Base-by-base conservation (phyloP, 2,797 vertebrate genomes). In the Hozukius guyotensis region DNA sequence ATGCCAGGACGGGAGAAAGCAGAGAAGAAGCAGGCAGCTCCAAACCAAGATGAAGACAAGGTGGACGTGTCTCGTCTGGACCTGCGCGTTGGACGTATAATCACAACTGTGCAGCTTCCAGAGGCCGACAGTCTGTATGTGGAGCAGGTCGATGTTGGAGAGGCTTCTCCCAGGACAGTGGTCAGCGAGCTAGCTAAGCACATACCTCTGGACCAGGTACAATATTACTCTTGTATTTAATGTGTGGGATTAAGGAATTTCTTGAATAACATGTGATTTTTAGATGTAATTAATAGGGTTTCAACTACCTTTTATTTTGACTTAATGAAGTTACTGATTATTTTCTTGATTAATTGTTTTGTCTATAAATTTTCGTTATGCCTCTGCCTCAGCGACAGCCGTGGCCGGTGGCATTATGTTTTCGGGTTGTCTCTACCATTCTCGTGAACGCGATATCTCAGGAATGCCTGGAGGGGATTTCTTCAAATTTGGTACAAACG, bases 91-190 rank as follows among this genome's bases (percentile, higher is more conserved):
- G 98, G 97, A 73, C 94, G 94, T 64, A 96, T 98, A 72, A 31
- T 96, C 75, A 89, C 89, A 68, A 96, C 95, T 1, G 86, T 94
- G 90, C 97, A 97, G 83, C 97, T 97, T 72, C 97, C 97, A 0
- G 97, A 98, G 87, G 95, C 96, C 3, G 96, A 98, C 64, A 29
- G 94, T 2, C 80, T 98, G 4, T 98, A 97, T 25, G 93, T 98
- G 69, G 96, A 97, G 87, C 95, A 98, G 90, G 95, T 99, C 20
- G 97, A 99, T 77, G 94, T 98, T 72, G 98, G 97, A 63, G 98
- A 99, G 87, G 84, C 86, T 10, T 87, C 84, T 57, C 95, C 94
- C 46, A 96, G 97, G 83, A 98, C 96, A 1, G 97, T 98, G 52
- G 97, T 99, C 94, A 98, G 97, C 0, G 96, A 97, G 67, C 94